Evolutionary conservation across 2,113 vertebrate genomes (phyloP).

Genomic region (Calyptommatus sinebrachiatus): DNA sequence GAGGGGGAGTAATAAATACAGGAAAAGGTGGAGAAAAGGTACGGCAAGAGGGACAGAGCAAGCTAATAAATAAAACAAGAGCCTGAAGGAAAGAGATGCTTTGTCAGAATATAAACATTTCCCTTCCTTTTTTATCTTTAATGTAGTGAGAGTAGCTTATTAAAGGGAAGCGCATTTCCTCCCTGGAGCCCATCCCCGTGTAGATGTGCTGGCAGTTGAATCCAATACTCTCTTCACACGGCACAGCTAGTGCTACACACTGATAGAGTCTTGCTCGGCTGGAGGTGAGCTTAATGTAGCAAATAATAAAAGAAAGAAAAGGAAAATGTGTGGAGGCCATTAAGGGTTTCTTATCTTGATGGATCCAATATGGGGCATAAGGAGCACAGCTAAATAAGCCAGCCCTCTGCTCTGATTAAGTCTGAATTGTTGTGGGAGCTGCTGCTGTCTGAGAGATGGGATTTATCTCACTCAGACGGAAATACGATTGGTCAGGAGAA

Average conservation of each 20-base stretch:
- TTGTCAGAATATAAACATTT: slow-evolving; percentile 87
- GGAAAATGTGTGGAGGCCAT: slow-evolving; percentile 52
- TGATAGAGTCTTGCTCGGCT: slow-evolving; percentile 61
- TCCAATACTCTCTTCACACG: slow-evolving; percentile 33
- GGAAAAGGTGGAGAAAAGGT: slow-evolving; percentile 53
- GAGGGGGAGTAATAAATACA: slow-evolving; percentile 43
- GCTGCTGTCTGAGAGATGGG: slow-evolving; percentile 15
- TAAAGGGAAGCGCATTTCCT: slow-evolving; percentile 71
- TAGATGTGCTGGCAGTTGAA: slow-evolving; percentile 56
- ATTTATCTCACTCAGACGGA: slow-evolving; percentile 8
- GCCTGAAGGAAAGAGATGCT: slow-evolving; percentile 77
- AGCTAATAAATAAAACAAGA: slow-evolving; percentile 82
- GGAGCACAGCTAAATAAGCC: neutral
- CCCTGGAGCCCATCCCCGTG: slow-evolving; percentile 66
- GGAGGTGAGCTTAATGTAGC: slow-evolving; percentile 50
- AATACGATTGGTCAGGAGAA: slow-evolving; percentile 19
- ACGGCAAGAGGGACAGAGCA: slow-evolving; percentile 64
- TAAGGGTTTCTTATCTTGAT: slow-evolving; percentile 59
- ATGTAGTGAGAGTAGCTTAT: slow-evolving; percentile 78
- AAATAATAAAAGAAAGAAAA: slow-evolving; percentile 59
- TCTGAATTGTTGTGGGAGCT: slow-evolving; percentile 26
- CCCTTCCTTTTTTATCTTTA: slow-evolving; percentile 78
- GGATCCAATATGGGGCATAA: slow-evolving; percentile 47
- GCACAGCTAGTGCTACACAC: slow-evolving; percentile 32
- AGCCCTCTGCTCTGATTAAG: slow-evolving; percentile 33